Conservation (phyloP, 2,797 vertebrate genomes). For the Pangasius mekongensis region DNA sequence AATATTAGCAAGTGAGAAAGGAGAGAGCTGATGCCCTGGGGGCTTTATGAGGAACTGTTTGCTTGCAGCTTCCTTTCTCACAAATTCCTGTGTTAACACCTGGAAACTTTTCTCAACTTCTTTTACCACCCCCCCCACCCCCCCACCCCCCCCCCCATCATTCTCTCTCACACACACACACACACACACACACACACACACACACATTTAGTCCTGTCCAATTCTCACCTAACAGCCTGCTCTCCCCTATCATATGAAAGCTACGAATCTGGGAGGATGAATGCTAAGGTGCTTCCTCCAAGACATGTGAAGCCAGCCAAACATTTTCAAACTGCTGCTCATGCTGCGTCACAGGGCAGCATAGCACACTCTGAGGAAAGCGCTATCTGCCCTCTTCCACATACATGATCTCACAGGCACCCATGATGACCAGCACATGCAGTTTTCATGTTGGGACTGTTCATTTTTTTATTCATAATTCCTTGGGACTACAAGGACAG, state of each 20-base stretch:
- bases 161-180: too few relatives aligned
- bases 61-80: not conserved
- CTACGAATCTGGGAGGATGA: not conserved
- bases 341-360: not conserved
- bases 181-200: too few relatives aligned
- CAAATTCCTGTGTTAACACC: constrained; percentile 19
- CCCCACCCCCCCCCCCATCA: too few relatives aligned
- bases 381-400: too few relatives aligned
- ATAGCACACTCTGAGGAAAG: not conserved
- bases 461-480: not conserved
- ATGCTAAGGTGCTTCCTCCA: not conserved
- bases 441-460: not conserved
- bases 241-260: not conserved
- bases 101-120: not conserved
- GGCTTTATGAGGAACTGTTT: constrained; percentile 9
- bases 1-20: constrained; percentile 44
- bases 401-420: not conserved
- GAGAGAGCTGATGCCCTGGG: constrained; percentile 21
- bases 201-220: not conserved
- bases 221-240: not conserved
- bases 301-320: not conserved
- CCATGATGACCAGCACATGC: not conserved
- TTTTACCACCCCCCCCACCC: too few relatives aligned
- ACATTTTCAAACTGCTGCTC: not conserved
- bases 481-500: not conserved